Percentiles rank a stretch among this genome's conserved stretches.
These are phyloP conservation scores for Crotophaga sulcirostris DNA, from an alignment of 2,113 vertebrate species.

Conservation along the genomic window DNA sequence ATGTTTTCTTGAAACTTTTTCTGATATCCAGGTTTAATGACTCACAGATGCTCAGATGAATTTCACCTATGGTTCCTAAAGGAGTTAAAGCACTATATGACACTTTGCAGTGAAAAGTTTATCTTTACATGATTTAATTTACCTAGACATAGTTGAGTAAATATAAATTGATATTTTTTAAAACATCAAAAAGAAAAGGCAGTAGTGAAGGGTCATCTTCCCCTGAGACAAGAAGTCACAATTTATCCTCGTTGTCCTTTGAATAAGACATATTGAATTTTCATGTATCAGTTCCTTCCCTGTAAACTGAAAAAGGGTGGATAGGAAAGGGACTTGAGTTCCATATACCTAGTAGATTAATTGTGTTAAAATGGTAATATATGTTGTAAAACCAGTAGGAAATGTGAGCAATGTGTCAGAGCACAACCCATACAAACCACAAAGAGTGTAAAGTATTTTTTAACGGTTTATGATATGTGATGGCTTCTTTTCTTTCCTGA, in stretches of 20 bases:
- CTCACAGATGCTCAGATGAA: neutral
- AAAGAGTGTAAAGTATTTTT: neutral
- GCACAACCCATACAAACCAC: neutral
- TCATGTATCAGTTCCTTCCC: neutral
- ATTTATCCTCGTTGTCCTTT: neutral
- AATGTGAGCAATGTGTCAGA: neutral
- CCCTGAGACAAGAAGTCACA: neutral
- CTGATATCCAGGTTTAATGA: neutral
- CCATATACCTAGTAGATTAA: neutral
- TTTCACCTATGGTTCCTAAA: neutral
- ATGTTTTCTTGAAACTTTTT: neutral
- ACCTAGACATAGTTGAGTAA: neutral
- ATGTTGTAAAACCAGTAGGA: neutral
- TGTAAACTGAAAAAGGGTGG: neutral
- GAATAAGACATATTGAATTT: neutral
- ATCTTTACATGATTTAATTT: neutral
- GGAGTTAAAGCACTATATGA: neutral
- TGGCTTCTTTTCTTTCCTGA: neutral
- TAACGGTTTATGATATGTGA: neutral
- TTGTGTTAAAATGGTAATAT: neutral
- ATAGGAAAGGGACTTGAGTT: neutral
- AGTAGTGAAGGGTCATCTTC: neutral
- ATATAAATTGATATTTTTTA: neutral
- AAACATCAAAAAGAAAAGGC: neutral
- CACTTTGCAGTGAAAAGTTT: neutral